Base-by-base conservation (phyloP, 2,888 invertebrate species). In the Plagodis dolabraria region DNA sequence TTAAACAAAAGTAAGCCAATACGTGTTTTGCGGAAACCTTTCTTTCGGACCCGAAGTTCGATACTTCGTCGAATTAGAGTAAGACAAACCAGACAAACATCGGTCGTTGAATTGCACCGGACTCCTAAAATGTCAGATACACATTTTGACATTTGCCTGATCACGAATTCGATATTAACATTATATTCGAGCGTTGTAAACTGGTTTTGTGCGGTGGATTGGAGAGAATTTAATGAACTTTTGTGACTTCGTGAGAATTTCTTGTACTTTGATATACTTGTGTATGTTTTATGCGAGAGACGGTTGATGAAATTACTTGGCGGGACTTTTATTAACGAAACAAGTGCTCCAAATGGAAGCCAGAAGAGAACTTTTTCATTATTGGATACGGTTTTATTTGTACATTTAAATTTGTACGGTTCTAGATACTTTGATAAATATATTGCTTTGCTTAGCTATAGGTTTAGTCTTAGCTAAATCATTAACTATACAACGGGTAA, bases 61-160 rank as follows among this genome's bases (percentile, higher is more conserved):
- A n/a, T n/a, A n/a, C n/a, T n/a, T n/a, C n/a, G n/a, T n/a, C n/a
- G n/a, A n/a, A n/a, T n/a, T n/a, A n/a, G n/a, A n/a, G n/a, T n/a
- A n/a, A n/a, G n/a, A n/a, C n/a, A n/a, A n/a, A n/a, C n/a, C 4
- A 22, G 2, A 22, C 4, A 22, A 22, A 4, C 22, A 22, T 22
- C 22, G 22, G 22, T 22, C 22, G 22, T 22, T 22, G 22, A 22
- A 22, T 61, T 76, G 75, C 74, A 74, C 74, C 68, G 59, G 65
- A 59, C 64, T 57, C 71, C 75, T 76, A 67, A 86, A 88, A 87
- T 87, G 86, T 83, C 87, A 86, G 80, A 54, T 68, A 64, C 69
- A 77, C 73, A 71, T 76, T 75, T 78, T 85, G 86, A 81, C 87
- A 86, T 70, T 70, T 64, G 76, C 67, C 65, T 67, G 83, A 82